Percentiles rank a stretch among this genome's conserved stretches.
These are phyloP conservation scores for Hydrozoanthus gracilis DNA, from an alignment of 92 coral and sea anemone genomes.

Conservation along the genomic window DNA sequence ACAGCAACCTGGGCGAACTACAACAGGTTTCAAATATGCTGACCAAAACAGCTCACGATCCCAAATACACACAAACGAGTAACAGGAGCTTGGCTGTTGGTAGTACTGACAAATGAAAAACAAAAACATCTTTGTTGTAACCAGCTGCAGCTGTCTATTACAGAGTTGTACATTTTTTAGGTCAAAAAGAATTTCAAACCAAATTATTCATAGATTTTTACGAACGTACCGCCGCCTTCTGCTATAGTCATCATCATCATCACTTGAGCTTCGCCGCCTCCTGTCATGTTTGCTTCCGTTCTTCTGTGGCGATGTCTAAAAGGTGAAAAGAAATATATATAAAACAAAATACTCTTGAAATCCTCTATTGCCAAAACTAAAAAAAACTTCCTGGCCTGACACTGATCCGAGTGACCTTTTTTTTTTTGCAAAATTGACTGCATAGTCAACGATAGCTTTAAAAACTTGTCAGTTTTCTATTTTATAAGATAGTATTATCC, in stretches of 20 bases:
- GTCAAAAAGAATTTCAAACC: not conserved
- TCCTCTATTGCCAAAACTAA: not conserved
- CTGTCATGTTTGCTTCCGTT: slow-evolving; percentile 81
- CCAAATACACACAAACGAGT: not conserved
- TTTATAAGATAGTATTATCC: too few relatives aligned
- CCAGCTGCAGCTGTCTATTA: not conserved
- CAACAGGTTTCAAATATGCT: not conserved
- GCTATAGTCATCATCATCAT: slow-evolving; percentile 78
- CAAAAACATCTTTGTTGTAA: not conserved
- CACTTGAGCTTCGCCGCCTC: slow-evolving; percentile 72
- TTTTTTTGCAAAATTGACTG: too few relatives aligned
- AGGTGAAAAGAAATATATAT: slow-evolving; percentile 32
- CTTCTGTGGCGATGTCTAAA: slow-evolving; percentile 74
- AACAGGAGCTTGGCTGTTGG: not conserved
- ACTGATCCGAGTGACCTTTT: not conserved
- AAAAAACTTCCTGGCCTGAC: not conserved
- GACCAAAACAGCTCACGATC: not conserved
- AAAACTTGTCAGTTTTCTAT: too few relatives aligned
- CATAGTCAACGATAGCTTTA: too few relatives aligned
- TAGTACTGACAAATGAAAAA: not conserved
- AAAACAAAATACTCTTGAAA: not conserved
- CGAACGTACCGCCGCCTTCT: slow-evolving; percentile 76
- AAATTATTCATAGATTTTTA: not conserved
- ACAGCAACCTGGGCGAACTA: not conserved
- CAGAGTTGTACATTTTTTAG: not conserved